A percentile compares a stretch with the other conserved stretches of the same genome.
These are phyloP conservation scores for Hippopotamyrus pictus DNA, from an alignment of 2,797 vertebrate species.

Conservation along the genomic window DNA sequence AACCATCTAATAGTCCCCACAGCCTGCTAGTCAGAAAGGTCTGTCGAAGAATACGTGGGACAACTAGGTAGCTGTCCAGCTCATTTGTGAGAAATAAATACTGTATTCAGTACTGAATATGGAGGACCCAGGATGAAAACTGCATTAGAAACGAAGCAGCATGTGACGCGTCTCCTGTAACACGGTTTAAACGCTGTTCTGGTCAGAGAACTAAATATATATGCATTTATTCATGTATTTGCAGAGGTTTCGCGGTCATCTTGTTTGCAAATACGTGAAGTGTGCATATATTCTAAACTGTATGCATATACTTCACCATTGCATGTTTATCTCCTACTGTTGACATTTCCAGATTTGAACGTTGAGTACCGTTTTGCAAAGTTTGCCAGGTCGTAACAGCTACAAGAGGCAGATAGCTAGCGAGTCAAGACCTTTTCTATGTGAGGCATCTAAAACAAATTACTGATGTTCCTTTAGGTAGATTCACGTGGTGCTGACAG, in stretches of 20 bases:
- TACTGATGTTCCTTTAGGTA: not conserved
- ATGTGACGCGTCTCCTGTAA: conserved; percentile 10
- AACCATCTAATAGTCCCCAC: conserved; percentile 4
- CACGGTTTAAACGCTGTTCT: not conserved
- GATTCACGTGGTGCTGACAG: not conserved
- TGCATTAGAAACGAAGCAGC: not conserved
- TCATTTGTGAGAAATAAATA: not conserved
- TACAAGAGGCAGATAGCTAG: not conserved
- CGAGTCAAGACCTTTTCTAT: not conserved
- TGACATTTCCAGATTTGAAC: not conserved
- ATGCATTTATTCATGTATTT: not conserved
- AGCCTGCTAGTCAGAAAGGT: conserved; percentile 19
- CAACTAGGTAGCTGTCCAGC: not conserved
- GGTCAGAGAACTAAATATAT: not conserved
- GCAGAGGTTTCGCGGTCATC: not conserved
- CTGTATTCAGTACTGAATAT: not conserved
- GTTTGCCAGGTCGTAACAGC: conserved; percentile 2
- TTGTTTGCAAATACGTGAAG: not conserved
- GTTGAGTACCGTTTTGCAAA: not conserved
- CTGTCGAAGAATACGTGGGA: conserved; percentile 12
- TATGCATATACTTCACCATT: not conserved
- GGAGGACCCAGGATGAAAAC: not conserved
- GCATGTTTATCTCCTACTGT: not conserved
- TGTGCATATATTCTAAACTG: not conserved
- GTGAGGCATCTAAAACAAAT: not conserved